Conservation (phyloP, 2,888 invertebrate genomes). For the Mesorhabditis sp. region DNA sequence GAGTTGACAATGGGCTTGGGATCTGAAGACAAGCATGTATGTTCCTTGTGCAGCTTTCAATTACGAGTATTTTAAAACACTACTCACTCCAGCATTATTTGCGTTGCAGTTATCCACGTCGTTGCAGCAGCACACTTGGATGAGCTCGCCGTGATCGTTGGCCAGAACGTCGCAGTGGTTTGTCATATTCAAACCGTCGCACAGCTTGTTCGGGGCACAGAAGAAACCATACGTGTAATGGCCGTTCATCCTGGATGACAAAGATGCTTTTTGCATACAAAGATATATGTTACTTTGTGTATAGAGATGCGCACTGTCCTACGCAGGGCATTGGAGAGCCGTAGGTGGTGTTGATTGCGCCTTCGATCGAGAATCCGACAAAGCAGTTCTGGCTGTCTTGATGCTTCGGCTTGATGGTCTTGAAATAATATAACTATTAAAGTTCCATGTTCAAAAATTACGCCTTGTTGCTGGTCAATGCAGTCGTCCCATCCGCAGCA, state of each 20-base stretch:
- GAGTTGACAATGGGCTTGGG: slow-evolving; percentile 16
- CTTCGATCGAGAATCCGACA: no score
- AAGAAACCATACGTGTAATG: no score
- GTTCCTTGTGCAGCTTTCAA: background rate
- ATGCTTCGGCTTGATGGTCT: background rate
- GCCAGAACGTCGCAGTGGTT: slow-evolving; percentile 21
- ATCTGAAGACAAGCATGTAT: background rate
- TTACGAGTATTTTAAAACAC: background rate
- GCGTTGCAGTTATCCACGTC: slow-evolving; percentile 34
- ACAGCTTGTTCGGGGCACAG: background rate
- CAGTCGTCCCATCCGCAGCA: slow-evolving; percentile 27
- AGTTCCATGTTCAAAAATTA: background rate
- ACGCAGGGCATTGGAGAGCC: slow-evolving; percentile 18
- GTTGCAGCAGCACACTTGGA: slow-evolving; percentile 27
- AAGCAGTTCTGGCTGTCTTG: background rate
- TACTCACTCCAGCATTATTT: no score
- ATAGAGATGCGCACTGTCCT: slow-evolving; percentile 25
- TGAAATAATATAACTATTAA: background rate
- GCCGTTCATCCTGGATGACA: no score
- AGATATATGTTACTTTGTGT: no score
- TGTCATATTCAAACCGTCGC: slow-evolving; percentile 24
- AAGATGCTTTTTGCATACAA: no score
- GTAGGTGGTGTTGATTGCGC: background rate
- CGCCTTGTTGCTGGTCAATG: slow-evolving; percentile 12
- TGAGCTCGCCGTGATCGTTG: no score